These are phyloP conservation scores for Percina caprodes DNA, from an alignment of 2,113 vertebrate genomes.

Conservation along the genomic window DNA sequence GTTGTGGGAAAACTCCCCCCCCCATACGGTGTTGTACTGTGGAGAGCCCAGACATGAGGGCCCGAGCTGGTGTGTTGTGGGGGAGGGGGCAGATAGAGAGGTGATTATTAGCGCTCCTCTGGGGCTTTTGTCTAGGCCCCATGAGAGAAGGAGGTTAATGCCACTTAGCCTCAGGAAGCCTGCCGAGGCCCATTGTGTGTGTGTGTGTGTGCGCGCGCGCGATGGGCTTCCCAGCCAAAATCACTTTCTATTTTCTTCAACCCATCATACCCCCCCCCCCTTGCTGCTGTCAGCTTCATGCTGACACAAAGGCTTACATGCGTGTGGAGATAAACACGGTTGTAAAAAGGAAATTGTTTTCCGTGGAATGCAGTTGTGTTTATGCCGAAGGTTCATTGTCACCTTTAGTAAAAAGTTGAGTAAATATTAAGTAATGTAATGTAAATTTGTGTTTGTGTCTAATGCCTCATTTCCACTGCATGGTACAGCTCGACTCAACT, in stretches of 20 bases:
- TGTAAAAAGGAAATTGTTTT: conserved; percentile 18
- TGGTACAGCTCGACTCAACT: background rate
- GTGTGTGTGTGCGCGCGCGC: conserved; percentile 33
- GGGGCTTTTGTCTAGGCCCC: conserved; percentile 83
- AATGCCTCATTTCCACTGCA: background rate
- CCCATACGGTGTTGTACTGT: background rate
- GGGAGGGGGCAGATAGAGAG: conserved; percentile 48
- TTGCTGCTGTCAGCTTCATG: background rate
- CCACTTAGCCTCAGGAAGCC: conserved; percentile 82
- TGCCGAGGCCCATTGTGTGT: conserved; percentile 39
- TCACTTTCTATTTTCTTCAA: conserved; percentile 67
- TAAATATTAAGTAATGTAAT: background rate
- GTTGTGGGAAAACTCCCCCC: no score
- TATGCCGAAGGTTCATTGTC: background rate
- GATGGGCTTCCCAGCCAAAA: conserved; percentile 52
- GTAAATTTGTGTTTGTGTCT: background rate
- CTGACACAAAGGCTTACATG: conserved; percentile 25
- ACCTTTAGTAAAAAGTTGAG: background rate
- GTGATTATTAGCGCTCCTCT: conserved; percentile 83
- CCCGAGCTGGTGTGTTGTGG: background rate
- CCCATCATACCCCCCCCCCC: background rate
- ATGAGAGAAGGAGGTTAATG: conserved; percentile 82
- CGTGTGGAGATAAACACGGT: conserved; percentile 10
- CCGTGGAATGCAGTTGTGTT: background rate
- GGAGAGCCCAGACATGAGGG: background rate